Evolutionary conservation across 2,113 vertebrate genomes (phyloP), one percentile per base, ranked within the genome.

Genomic region (Aix galericulata): DNA sequence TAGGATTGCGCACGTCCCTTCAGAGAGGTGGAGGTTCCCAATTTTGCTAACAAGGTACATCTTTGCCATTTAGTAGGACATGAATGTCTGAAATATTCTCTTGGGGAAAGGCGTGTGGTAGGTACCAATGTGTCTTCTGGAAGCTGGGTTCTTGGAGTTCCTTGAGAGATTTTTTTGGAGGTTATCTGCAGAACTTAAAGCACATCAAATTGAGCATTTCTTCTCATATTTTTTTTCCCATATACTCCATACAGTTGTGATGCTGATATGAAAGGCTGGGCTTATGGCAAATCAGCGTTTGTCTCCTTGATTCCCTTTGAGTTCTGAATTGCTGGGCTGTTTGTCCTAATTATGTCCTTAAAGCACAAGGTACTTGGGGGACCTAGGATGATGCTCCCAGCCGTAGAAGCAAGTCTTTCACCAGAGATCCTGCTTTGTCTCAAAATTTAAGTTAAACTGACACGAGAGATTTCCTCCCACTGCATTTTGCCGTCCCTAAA

Each of bases 281-380:
- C 53, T 82, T 71, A 29, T 80, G 78, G 76, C 79, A 88, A 44
- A 80, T 85, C 62, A 2, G 71, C 69, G 27, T 20, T 76, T 46
- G 44, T 58, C 78, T 82, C 81, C 69, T 32, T 71, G 42, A 1
- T 63, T 94, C 63, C 44, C 48, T 66, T 26, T 13, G 40, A 89
- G 72, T 76, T 67, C 75, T 91, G 72, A 80, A 32, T 63, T 91
- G 81, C 58, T 80, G 3, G 5, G 46, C 78, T 93, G 71, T 44
- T 91, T 96, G 44, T 91, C 91, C 81, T 82, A 76, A 72, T 93
- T 93, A 80, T 66, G 77, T 67, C 68, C 52, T 78, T 50, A 55
- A 80, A 86, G 22, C 52, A 88, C 59, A 55, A 88, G 64, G 42
- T 50, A 58, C 3, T 20, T 25, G 53, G 8, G 56, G 21, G 17